phyloP scores from a whole-genome alignment of 2,797 vertebrate genomes.

The Myotis myotis region DNA sequence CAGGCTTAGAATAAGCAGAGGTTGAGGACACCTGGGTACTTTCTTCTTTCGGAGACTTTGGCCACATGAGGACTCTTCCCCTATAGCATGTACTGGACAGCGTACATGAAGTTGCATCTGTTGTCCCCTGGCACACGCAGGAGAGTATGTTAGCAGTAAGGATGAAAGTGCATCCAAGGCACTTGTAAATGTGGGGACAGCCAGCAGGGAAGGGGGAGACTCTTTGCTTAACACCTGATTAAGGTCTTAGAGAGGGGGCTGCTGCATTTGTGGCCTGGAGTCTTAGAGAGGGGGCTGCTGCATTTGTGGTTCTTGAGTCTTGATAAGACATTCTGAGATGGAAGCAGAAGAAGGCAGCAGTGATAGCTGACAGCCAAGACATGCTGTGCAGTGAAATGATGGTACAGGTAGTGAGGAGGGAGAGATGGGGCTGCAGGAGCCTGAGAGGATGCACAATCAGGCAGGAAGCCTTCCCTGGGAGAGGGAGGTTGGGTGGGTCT shows the following conservation, averaged over 20 bases:
- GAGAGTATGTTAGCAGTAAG: neutral
- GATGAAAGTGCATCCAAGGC: neutral
- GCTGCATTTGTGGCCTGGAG: no score
- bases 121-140: neutral
- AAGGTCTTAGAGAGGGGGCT: neutral
- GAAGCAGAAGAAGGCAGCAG: neutral
- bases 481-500: neutral
- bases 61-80: neutral
- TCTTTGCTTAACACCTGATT: neutral
- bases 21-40: neutral
- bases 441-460: neutral
- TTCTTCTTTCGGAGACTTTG: neutral
- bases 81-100: neutral
- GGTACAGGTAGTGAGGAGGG: neutral
- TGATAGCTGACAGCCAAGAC: neutral
- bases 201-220: neutral
- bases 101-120: accelerated
- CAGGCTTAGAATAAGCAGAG: neutral
- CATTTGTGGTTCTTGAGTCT: neutral
- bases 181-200: neutral
- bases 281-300: neutral
- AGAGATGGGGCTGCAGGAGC: neutral
- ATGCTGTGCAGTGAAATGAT: no score
- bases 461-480: neutral
- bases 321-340: neutral